These are phyloP conservation scores for Molossus alvarezi DNA, from an alignment of 2,797 vertebrate species.

Conservation along the genomic window DNA sequence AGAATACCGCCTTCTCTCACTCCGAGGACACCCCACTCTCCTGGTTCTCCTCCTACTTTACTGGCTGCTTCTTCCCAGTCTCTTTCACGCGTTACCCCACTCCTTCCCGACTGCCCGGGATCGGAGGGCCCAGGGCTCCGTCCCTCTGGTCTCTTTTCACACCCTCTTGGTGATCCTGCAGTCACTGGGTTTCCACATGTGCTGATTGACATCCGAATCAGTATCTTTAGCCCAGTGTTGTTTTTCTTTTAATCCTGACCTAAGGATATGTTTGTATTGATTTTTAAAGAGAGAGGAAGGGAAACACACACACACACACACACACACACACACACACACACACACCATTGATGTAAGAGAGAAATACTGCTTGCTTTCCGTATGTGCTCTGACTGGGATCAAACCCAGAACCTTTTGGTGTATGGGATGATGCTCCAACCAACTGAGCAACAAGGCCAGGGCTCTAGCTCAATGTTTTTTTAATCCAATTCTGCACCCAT, in stretches of 20 bases:
- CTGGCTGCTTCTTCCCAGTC: neutral
- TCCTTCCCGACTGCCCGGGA: fast-evolving
- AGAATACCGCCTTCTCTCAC: neutral
- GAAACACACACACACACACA: no score
- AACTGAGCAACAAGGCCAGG: no score
- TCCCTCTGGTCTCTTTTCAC: neutral
- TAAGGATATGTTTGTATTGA: no score
- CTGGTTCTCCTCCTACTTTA: neutral
- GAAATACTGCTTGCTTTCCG: no score
- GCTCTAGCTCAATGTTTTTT: neutral
- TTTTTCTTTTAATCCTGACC: no score
- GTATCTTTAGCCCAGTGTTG: neutral
- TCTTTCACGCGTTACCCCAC: neutral
- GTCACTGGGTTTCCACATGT: neutral
- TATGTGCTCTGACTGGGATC: no score
- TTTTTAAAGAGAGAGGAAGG: no score
- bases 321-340: no score
- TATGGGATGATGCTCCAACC: no score
- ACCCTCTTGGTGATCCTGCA: neutral
- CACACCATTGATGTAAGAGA: no score
- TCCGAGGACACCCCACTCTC: neutral
- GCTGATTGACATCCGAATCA: no score
- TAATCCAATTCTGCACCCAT: neutral
- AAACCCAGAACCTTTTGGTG: no score
- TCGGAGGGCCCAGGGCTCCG: neutral